These are phyloP conservation scores for Caranx melampygus DNA, from an alignment of 2,113 vertebrate genomes.

Conservation along the genomic window DNA sequence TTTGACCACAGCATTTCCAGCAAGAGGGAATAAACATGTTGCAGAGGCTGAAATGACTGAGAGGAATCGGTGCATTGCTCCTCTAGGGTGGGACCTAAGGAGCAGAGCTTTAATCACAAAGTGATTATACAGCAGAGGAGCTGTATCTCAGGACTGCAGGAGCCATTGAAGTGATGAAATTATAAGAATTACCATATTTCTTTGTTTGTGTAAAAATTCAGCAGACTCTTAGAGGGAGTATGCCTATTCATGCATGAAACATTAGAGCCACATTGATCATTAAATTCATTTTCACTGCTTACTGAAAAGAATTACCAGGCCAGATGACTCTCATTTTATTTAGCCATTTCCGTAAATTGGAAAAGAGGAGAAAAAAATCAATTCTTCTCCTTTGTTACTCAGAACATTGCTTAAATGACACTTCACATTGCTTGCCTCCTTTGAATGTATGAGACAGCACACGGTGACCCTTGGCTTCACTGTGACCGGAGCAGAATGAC, in stretches of 20 bases:
- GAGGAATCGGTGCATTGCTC: constrained; percentile 24
- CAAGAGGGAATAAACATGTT: constrained; percentile 16
- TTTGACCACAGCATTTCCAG: constrained; percentile 1
- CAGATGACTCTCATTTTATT: constrained; percentile 65
- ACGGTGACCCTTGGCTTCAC: constrained; percentile 53
- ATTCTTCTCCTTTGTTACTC: constrained; percentile 38
- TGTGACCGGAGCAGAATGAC: constrained; percentile 64
- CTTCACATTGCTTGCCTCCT: constrained; percentile 21
- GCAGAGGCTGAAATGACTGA: constrained; percentile 15
- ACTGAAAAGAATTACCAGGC: constrained; percentile 62
- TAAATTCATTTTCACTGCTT: constrained; percentile 66
- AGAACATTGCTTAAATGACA: constrained; percentile 58
- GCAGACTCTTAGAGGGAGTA: constrained; percentile 51
- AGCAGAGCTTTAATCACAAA: constrained; percentile 53
- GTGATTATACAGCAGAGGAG: constrained; percentile 52
- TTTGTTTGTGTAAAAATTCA: constrained; percentile 67
- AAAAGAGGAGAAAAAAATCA: constrained; percentile 58
- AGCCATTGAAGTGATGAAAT: constrained; percentile 64
- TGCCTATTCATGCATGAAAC: constrained; percentile 64
- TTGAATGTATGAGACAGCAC: constrained; percentile 47
- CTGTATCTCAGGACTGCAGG: constrained; percentile 65
- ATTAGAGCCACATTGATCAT: constrained; percentile 67
- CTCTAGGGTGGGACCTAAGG: constrained; percentile 45
- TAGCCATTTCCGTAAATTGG: constrained; percentile 60
- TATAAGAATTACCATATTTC: constrained; percentile 71